A percentile compares a stretch with the other conserved stretches of the same genome.
phyloP scores from a whole-genome alignment of 1,140 invertebrate genomes.

The Zophobas morio region DNA sequence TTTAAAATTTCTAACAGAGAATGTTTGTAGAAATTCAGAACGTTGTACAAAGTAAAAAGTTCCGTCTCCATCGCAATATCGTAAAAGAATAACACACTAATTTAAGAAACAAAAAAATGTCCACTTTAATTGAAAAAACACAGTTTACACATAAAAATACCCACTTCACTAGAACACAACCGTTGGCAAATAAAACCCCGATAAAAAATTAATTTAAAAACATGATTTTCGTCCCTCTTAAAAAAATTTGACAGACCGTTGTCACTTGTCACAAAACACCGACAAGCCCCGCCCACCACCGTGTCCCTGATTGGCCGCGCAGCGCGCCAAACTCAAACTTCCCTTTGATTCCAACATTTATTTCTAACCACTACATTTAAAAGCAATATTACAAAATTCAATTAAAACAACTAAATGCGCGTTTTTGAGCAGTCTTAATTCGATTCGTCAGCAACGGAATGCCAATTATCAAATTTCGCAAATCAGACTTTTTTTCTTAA shows the following conservation, averaged over 20 bases:
- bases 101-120: background rate
- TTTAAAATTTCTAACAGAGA: background rate
- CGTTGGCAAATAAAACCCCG: too few relatives aligned
- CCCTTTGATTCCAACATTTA: too few relatives aligned
- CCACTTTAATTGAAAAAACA: too few relatives aligned
- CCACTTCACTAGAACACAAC: too few relatives aligned
- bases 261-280: too few relatives aligned
- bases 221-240: too few relatives aligned
- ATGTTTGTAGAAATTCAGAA: background rate
- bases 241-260: too few relatives aligned
- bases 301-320: too few relatives aligned
- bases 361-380: background rate
- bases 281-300: too few relatives aligned
- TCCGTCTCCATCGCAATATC: background rate
- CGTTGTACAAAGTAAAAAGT: constrained; percentile 15
- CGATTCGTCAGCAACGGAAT: constrained; percentile 20
- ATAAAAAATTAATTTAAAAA: too few relatives aligned
- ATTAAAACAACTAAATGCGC: constrained; percentile 25
- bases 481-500: constrained; percentile 26
- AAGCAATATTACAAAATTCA: constrained; percentile 31
- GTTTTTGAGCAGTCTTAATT: constrained; percentile 22
- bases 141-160: too few relatives aligned
- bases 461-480: constrained; percentile 26
- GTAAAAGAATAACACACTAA: background rate
- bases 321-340: too few relatives aligned